Evolutionary conservation across 2,888 invertebrate species (phyloP).

Genomic region (Muscina levida): DNA sequence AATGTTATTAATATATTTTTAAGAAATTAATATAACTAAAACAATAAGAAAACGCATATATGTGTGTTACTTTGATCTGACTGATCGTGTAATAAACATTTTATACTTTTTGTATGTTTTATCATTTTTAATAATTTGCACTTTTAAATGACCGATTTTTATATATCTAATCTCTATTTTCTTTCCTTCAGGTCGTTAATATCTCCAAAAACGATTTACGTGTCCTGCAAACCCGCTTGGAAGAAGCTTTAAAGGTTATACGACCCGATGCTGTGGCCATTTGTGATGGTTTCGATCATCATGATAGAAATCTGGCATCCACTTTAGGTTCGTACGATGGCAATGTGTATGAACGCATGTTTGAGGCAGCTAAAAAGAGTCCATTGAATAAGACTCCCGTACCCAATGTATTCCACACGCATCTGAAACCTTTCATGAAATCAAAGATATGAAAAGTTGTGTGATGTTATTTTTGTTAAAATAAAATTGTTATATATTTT

Average conservation of each 20-base stretch:
- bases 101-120: too few species aligned
- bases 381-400: conserved; percentile 90
- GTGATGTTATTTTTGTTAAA: not conserved
- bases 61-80: too few species aligned
- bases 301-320: conserved; percentile 88
- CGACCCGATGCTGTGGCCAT: conserved; percentile 94
- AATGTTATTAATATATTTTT: too few species aligned
- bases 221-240: conserved; percentile 85
- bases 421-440: conserved; percentile 90
- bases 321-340: conserved; percentile 91
- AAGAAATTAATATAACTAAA: too few species aligned
- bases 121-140: too few species aligned
- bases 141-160: too few species aligned
- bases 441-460: conserved; percentile 84
- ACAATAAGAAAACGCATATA: too few species aligned
- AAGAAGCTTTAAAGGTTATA: conserved; percentile 85
- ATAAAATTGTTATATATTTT: too few species aligned
- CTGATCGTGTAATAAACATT: too few species aligned
- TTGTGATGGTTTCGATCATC: conserved; percentile 94
- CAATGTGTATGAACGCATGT: conserved; percentile 90
- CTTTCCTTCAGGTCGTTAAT: conserved; percentile 66
- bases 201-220: conserved; percentile 68
- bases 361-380: conserved; percentile 89
- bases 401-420: conserved; percentile 84
- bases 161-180: not conserved